Evolutionary conservation across 2,888 invertebrate species (phyloP).

Genomic region (Eupsilia transversa): DNA sequence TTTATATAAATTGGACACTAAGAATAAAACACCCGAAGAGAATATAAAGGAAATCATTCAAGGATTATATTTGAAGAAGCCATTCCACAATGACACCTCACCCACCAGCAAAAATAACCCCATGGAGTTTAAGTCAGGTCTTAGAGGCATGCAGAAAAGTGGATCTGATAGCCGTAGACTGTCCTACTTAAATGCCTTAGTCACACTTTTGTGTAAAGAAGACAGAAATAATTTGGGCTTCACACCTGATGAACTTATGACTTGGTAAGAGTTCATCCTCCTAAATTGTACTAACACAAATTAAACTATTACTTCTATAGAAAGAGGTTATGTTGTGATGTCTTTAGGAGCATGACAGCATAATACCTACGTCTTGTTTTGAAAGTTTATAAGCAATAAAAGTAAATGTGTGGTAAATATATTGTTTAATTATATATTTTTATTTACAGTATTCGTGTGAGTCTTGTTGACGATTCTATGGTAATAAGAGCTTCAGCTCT

Average conservation of each 20-base stretch:
- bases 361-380: slow-evolving; percentile 1
- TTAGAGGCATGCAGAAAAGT: slow-evolving; percentile 91
- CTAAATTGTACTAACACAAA: not conserved
- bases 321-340: slow-evolving; percentile 40
- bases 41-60: slow-evolving; percentile 92
- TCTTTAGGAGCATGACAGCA: not conserved
- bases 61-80: slow-evolving; percentile 89
- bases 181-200: slow-evolving; percentile 96
- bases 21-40: slow-evolving; percentile 91
- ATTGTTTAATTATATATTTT: slow-evolving; percentile 12
- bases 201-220: slow-evolving; percentile 93
- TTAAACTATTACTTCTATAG: not conserved
- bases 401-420: not conserved
- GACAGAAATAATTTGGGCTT: slow-evolving; percentile 93
- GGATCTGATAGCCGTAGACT: slow-evolving; percentile 95
- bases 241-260: slow-evolving; percentile 94
- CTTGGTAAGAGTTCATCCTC: slow-evolving; percentile 77
- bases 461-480: slow-evolving; percentile 96
- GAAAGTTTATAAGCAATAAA: not conserved
- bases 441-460: slow-evolving; percentile 94
- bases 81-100: slow-evolving; percentile 83
- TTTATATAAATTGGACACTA: slow-evolving; percentile 91
- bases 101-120: slow-evolving; percentile 82
- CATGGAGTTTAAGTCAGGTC: slow-evolving; percentile 89
- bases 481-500: slow-evolving; percentile 97